A percentile compares a stretch with the other conserved stretches of the same genome.
These are phyloP conservation scores for Melanostoma scalare DNA, from an alignment of 2,888 invertebrate genomes.

Conservation along the genomic window DNA sequence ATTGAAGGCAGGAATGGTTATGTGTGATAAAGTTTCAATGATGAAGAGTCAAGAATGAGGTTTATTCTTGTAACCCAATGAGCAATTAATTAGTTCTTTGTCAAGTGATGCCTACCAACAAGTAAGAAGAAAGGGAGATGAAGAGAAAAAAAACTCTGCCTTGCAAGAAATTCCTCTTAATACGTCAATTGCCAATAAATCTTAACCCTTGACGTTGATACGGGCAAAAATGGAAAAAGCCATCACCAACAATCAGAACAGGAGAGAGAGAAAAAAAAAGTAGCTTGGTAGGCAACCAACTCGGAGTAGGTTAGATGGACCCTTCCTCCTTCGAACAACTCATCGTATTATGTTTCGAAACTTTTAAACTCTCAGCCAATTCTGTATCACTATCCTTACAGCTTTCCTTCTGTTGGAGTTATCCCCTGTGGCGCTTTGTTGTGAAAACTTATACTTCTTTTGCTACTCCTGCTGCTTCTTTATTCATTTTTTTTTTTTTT, in stretches of 20 bases:
- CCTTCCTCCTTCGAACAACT: slow-evolving; percentile 12
- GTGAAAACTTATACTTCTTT: slow-evolving; percentile 9
- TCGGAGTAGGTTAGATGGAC: slow-evolving; percentile 10
- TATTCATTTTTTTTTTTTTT: neutral
- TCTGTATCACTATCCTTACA: slow-evolving; percentile 27
- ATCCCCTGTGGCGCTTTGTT: slow-evolving; percentile 35
- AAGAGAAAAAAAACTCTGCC: slow-evolving; percentile 9
- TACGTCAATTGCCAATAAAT: slow-evolving; percentile 52
- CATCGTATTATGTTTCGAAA: slow-evolving; percentile 55
- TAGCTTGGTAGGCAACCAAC: slow-evolving; percentile 23
- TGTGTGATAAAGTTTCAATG: neutral
- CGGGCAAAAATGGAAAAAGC: slow-evolving; percentile 1
- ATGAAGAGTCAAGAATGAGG: neutral
- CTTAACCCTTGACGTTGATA: slow-evolving; percentile 20
- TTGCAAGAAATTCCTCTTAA: slow-evolving; percentile 8
- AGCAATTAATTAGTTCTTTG: slow-evolving; percentile 52
- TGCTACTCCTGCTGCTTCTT: neutral
- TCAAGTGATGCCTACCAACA: slow-evolving; percentile 11
- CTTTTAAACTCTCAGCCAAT: slow-evolving; percentile 25
- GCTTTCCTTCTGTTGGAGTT: slow-evolving; percentile 10
- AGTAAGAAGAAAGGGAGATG: no score
- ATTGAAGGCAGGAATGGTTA: neutral
- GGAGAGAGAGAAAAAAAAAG: slow-evolving; percentile 17
- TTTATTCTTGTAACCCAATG: slow-evolving; percentile 23
- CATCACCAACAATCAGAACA: slow-evolving; percentile 20